These are phyloP conservation scores for Pipistrellus pipistrellus DNA, from an alignment of 2,797 vertebrate genomes.

Conservation along the genomic window DNA sequence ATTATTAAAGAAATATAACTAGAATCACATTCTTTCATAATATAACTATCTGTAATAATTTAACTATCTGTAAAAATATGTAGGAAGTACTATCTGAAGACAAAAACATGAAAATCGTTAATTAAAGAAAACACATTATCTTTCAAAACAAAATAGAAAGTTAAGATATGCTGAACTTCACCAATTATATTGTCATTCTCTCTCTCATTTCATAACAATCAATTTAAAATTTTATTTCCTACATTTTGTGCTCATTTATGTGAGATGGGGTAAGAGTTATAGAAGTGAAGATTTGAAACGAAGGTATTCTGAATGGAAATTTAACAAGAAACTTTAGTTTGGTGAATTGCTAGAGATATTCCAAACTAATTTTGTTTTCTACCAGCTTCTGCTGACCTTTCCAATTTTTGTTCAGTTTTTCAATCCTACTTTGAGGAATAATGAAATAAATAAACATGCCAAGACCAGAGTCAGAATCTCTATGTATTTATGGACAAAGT, in stretches of 20 bases:
- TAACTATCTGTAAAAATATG: not conserved
- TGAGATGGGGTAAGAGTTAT: not conserved
- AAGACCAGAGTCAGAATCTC: slow-evolving; percentile 19
- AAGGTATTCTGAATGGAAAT: not conserved
- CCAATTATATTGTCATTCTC: not conserved
- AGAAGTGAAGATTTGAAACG: not conserved
- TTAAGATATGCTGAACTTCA: not conserved
- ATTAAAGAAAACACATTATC: not conserved
- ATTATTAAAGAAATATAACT: not conserved
- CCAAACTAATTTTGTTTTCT: not conserved
- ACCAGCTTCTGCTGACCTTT: not conserved
- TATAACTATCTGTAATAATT: no score
- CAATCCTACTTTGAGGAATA: slow-evolving; percentile 48
- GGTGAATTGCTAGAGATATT: not conserved
- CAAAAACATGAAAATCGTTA: not conserved
- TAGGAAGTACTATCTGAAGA: not conserved
- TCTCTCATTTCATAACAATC: not conserved
- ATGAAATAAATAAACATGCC: not conserved
- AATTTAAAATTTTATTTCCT: not conserved
- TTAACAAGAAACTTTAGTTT: not conserved
- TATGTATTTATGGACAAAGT: slow-evolving; percentile 7
- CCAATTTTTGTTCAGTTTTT: slow-evolving; percentile 21
- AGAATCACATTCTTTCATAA: not conserved
- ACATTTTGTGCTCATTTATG: not conserved
- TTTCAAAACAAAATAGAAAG: not conserved